phyloP scores from a whole-genome alignment of 2,888 invertebrate genomes.

The Dryocosmus kuriphilus region DNA sequence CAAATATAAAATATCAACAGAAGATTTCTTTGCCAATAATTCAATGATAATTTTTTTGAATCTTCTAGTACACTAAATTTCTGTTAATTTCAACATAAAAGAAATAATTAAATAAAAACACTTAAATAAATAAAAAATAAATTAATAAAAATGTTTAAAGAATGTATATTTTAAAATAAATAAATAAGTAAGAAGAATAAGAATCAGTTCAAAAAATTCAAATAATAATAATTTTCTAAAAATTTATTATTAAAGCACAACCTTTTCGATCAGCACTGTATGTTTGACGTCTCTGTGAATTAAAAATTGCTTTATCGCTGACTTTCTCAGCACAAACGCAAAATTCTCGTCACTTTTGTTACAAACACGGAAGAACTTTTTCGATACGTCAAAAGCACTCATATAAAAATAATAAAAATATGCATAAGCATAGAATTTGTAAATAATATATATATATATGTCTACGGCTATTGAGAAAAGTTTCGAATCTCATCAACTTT shows the following conservation, averaged over 20 bases:
- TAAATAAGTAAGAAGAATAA: no score
- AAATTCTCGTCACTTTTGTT: slow-evolving; percentile 22
- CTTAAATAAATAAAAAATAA: no score
- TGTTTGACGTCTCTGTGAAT: background rate
- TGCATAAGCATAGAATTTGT: slow-evolving; percentile 11
- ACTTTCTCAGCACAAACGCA: background rate
- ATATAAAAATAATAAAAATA: background rate
- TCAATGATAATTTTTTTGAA: no score
- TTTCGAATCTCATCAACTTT: slow-evolving; percentile 35
- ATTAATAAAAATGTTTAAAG: no score
- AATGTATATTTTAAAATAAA: no score
- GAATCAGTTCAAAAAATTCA: no score
- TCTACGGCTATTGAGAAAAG: slow-evolving; percentile 26
- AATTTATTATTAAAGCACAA: background rate
- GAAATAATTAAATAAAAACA: no score
- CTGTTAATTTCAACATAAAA: no score
- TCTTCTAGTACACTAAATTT: no score
- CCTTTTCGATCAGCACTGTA: background rate
- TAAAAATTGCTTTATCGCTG: slow-evolving; percentile 29
- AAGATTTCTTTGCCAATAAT: no score
- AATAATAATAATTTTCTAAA: no score
- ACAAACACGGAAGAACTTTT: slow-evolving; percentile 7
- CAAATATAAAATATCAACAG: no score
- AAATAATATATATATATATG: slow-evolving; percentile 28
- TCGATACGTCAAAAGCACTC: slow-evolving; percentile 8